A percentile compares a stretch with the other conserved stretches of the same genome.
phyloP scores from a whole-genome alignment of 1,140 invertebrate genomes.

The Drosophila ironensis region DNA sequence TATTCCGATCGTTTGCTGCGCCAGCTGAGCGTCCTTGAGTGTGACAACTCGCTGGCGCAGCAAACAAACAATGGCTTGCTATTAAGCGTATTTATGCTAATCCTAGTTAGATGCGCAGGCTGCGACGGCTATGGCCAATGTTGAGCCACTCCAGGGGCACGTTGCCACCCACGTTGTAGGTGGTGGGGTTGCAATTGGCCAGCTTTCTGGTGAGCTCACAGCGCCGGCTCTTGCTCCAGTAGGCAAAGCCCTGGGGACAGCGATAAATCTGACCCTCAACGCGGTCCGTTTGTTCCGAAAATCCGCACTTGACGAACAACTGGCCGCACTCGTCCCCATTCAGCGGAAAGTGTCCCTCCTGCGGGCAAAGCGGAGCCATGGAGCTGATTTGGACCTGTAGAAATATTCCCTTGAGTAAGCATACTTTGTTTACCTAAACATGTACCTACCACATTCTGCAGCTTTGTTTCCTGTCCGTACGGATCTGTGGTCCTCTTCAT shows the following conservation, averaged over 20 bases:
- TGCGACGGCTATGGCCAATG: conserved; percentile 75
- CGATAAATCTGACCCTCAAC: conserved; percentile 88
- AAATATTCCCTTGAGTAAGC: too few species aligned
- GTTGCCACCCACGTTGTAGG: conserved; percentile 56
- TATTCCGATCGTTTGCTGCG: conserved; percentile 54
- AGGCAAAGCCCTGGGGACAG: conserved; percentile 89
- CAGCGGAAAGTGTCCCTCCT: conserved; percentile 87
- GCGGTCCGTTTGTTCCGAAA: conserved; percentile 81
- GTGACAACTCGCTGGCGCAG: conserved; percentile 60
- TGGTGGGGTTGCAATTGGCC: conserved; percentile 49
- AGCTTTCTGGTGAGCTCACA: conserved; percentile 84
- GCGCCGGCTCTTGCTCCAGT: conserved; percentile 89
- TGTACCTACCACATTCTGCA: conserved; percentile 82
- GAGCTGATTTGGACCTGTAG: conserved; percentile 66
- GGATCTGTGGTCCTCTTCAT: conserved; percentile 79
- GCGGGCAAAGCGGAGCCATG: conserved; percentile 84
- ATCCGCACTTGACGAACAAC: conserved; percentile 88
- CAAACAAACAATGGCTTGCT: conserved; percentile 58
- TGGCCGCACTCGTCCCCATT: conserved; percentile 87
- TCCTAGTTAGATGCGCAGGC: conserved; percentile 62
- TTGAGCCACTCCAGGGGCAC: conserved; percentile 79
- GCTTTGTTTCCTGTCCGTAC: conserved; percentile 83
- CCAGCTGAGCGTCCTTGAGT: conserved; percentile 18
- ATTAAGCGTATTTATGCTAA: conserved; percentile 39
- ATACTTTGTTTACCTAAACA: neutral